These are phyloP conservation scores for Himalopsyche tibetana DNA, from an alignment of 2,888 invertebrate genomes.

Conservation along the genomic window DNA sequence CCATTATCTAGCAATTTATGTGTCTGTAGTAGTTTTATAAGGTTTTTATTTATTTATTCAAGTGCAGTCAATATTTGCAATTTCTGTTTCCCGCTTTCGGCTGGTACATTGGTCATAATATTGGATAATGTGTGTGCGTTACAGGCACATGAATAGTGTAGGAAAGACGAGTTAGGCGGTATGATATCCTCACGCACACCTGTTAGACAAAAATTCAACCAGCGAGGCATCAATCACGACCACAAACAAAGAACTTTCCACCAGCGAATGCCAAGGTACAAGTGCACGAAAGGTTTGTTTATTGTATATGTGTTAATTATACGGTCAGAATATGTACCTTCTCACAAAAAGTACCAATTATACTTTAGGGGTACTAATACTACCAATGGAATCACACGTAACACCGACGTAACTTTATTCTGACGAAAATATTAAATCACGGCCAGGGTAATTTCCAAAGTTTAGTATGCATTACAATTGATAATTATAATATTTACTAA, in stretches of 20 bases:
- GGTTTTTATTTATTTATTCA: no score
- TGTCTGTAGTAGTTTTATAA: no score
- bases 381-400: no score
- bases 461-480: no score
- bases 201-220: background rate
- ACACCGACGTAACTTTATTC: no score
- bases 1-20: no score
- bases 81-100: no score
- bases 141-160: conserved; percentile 23
- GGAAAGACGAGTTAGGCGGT: conserved; percentile 11
- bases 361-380: no score
- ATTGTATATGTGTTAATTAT: background rate
- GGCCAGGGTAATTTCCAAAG: no score
- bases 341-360: background rate
- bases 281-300: background rate
- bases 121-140: background rate
- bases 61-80: no score
- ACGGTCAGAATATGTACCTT: background rate
- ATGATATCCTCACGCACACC: conserved; percentile 25
- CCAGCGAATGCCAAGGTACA: conserved; percentile 13
- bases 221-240: conserved; percentile 19
- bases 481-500: no score
- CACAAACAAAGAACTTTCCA: conserved; percentile 40
- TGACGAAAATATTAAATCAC: no score
- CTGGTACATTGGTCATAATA: background rate